Percentiles rank a stretch among this genome's conserved stretches.
Evolutionary conservation across 2,888 invertebrate species (phyloP).

Genomic region (Germaria angustata): DNA sequence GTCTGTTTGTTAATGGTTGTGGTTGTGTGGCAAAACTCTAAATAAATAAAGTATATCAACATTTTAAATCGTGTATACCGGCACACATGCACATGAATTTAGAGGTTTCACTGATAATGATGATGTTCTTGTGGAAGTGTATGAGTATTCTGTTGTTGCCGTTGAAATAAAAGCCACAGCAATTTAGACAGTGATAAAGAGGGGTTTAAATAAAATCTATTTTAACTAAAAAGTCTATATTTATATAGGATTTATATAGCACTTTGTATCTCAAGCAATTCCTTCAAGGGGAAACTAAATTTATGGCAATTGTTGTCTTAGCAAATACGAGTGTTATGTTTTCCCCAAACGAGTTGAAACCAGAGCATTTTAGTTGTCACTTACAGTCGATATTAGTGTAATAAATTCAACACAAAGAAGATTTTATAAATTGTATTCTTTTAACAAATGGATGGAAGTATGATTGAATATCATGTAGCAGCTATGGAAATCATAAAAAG

Average conservation of each 20-base stretch:
- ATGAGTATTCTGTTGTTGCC: background rate
- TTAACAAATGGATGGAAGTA: no score
- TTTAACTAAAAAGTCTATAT: background rate
- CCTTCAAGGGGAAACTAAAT: background rate
- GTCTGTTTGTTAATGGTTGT: slow-evolving; percentile 53
- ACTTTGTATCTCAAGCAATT: background rate
- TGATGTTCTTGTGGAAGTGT: background rate
- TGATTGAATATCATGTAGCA: no score
- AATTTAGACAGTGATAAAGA: background rate
- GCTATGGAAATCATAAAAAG: no score
- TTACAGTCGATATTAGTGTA: background rate
- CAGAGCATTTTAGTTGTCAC: background rate
- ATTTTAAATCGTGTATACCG: slow-evolving; percentile 34
- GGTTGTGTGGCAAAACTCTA: slow-evolving; percentile 50
- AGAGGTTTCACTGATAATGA: background rate
- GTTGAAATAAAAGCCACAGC: background rate
- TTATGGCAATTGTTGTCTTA: background rate
- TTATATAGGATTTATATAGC: background rate
- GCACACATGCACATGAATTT: slow-evolving; percentile 6
- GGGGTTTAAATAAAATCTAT: background rate
- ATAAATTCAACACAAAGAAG: background rate
- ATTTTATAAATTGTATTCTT: no score
- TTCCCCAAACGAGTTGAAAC: background rate
- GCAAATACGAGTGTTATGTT: slow-evolving; percentile 1
- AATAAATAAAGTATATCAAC: slow-evolving; percentile 59